Base-by-base conservation (phyloP, 1,140 invertebrate genomes). In the Papilio machaon region DNA sequence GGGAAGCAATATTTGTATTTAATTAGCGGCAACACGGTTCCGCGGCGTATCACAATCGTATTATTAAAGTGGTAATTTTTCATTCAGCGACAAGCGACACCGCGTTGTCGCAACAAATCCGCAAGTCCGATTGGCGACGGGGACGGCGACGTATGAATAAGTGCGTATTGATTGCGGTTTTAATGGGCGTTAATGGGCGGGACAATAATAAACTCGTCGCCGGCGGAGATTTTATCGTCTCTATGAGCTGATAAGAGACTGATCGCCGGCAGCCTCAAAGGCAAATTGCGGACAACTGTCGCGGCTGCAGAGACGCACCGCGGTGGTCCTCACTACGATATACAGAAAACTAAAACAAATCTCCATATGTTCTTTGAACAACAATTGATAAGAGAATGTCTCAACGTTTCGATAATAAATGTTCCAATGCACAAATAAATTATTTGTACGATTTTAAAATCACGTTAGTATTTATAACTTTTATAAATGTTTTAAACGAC, bases 131-230 rank as follows among this genome's bases (percentile, higher is more conserved):
- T 73, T 75, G 58, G 77, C 54, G 38, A 30, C 23, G 23, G 23
- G 2, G 47, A 49, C 47, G 13, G 47, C 73, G 87, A 92, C 92
- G 90, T 88, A 91, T 91, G 91, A 93, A 92, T 94, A 92, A 94
- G 90, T 92, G 88, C 86, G 88, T 91, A 92, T 88, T 90, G 91
- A 91, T 92, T 90, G 92, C 91, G 89, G 88, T 92, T 92, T 92
- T 93, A 93, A 94, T 91, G 90, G 89, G 89, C 91, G 91, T 90
- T 91, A 94, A 94, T 92, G 85, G 90, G 90, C 90, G 91, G 91
- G 89, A 94, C 92, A 94, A 94, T 94, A 91, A 94, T 90, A 85
- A 90, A 90, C 89, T 92, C 87, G 89, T 91, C 88, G 86, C 85
- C 85, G 85, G 82, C 82, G 85, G 83, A 91, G 92, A 94, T 94